Conservation (phyloP, 1,140 invertebrate species). For the Vanessa tameamea region DNA sequence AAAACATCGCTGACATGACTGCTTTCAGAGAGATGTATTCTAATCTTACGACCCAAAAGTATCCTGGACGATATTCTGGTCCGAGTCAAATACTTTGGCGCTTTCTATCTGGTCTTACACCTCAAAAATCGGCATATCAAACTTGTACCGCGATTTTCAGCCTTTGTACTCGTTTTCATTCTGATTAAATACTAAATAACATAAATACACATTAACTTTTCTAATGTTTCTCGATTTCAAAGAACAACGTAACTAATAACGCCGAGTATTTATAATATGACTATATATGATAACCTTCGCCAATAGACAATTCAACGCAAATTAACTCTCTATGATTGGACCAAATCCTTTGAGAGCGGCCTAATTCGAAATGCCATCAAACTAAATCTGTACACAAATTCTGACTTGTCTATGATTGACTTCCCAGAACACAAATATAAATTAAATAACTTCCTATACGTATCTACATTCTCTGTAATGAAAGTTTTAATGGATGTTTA, state of each 20-base stretch:
- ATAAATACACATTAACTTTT: not conserved
- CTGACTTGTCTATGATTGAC: not conserved
- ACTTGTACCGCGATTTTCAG: too few relatives aligned
- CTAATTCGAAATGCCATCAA: not conserved
- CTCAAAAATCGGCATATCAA: too few relatives aligned
- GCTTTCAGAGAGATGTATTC: too few relatives aligned
- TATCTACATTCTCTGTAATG: too few relatives aligned
- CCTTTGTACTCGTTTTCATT: not conserved
- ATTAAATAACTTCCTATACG: too few relatives aligned
- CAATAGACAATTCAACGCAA: not conserved
- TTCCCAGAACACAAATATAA: not conserved
- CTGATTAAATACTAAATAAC: not conserved
- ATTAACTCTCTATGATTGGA: not conserved
- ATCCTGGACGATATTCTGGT: too few relatives aligned
- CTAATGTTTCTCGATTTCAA: not conserved
- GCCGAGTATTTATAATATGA: not conserved
- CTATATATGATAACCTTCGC: not conserved
- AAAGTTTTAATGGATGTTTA: too few relatives aligned
- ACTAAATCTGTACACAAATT: slow-evolving; percentile 3
- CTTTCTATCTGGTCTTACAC: too few relatives aligned
- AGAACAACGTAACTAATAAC: not conserved
- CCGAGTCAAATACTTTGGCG: too few relatives aligned
- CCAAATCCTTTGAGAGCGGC: not conserved
- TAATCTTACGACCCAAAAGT: too few relatives aligned
- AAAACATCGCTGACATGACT: too few relatives aligned